phyloP scores from a whole-genome alignment of 2,113 vertebrate species.

The Ptilorrhoa leucosticta region DNA sequence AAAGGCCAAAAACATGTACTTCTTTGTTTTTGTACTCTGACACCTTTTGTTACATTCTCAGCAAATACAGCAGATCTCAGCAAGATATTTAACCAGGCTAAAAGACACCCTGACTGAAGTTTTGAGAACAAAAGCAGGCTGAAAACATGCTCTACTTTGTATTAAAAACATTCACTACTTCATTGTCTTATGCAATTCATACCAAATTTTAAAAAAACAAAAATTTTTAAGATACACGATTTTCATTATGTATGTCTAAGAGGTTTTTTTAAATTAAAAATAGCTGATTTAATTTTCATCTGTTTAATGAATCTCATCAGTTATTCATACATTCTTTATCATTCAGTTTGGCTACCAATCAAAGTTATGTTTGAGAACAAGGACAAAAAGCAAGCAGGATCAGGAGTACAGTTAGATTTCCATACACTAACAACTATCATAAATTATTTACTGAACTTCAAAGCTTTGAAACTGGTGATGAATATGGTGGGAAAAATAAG shows the following conservation, averaged over 20 bases:
- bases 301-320: neutral
- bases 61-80: neutral
- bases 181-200: neutral
- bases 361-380: constrained; percentile 60
- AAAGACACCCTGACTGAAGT: constrained; percentile 14
- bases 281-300: neutral
- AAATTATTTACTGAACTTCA: constrained; percentile 77
- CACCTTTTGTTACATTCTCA: neutral
- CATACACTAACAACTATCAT: constrained; percentile 69
- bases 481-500: constrained; percentile 61
- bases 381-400: constrained; percentile 65
- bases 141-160: constrained; percentile 5
- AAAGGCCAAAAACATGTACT: neutral
- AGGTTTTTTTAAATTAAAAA: rapidly evolving
- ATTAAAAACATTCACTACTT: constrained; percentile 15
- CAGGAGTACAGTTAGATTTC: constrained; percentile 66
- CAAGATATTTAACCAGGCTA: constrained; percentile 42
- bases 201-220: neutral
- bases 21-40: neutral
- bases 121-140: constrained; percentile 38
- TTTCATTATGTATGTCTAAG: neutral
- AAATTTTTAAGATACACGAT: neutral
- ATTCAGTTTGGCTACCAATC: constrained; percentile 11
- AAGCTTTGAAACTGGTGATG: constrained; percentile 70
- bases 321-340: neutral